These are phyloP conservation scores for Petrophora chlorosata DNA, from an alignment of 2,888 invertebrate genomes.

Conservation along the genomic window DNA sequence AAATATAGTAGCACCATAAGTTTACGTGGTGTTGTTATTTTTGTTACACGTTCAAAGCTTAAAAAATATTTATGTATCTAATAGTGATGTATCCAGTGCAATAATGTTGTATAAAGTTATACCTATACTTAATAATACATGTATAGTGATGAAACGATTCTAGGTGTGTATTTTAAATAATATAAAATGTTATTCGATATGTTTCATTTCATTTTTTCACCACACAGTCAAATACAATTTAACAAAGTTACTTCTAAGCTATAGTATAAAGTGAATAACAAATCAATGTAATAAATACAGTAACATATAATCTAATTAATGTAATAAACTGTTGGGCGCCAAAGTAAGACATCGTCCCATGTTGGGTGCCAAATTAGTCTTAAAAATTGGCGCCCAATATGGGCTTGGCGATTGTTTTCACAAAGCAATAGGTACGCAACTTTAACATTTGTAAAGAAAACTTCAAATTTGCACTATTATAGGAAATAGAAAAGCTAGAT, in stretches of 20 bases:
- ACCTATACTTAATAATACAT: conserved; percentile 58
- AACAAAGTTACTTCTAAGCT: neutral
- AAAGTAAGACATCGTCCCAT: conserved; percentile 2
- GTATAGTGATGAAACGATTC: conserved; percentile 77
- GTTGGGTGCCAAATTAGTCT: conserved; percentile 17
- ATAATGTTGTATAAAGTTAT: conserved; percentile 74
- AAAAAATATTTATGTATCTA: conserved; percentile 38
- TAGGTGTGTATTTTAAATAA: conserved; percentile 82
- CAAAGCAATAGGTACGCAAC: no score
- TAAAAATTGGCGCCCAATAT: no score
- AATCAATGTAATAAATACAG: no score
- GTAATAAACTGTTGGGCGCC: no score
- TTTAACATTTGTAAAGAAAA: no score
- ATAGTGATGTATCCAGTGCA: conserved; percentile 73
- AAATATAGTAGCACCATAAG: neutral
- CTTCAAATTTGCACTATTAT: no score
- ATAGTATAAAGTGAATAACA: no score
- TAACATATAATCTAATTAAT: no score
- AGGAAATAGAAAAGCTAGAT: no score
- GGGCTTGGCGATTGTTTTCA: no score
- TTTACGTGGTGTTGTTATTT: neutral
- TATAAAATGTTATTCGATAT: conserved; percentile 78
- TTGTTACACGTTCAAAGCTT: conserved; percentile 17
- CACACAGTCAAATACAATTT: neutral
- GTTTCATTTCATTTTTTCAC: conserved; percentile 49